phyloP scores from a whole-genome alignment of 2,888 invertebrate genomes.

The Tanypteryx hageni region DNA sequence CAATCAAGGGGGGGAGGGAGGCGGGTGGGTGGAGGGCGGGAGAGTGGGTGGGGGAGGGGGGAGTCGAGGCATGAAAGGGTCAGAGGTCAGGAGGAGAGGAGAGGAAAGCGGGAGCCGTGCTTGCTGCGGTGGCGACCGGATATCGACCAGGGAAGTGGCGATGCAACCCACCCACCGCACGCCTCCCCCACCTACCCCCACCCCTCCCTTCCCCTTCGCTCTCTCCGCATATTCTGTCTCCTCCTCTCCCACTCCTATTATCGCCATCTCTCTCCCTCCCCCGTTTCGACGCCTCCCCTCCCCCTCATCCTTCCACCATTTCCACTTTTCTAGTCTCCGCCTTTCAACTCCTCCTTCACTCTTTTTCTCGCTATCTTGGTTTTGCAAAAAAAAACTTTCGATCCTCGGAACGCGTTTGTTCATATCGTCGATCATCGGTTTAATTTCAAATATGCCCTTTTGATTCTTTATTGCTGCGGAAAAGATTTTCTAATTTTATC shows the following conservation, averaged over 20 bases:
- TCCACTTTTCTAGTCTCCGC: too few species aligned
- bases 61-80: conserved; percentile 30
- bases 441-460: too few species aligned
- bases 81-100: conserved; percentile 49
- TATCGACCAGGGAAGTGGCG: conserved; percentile 62
- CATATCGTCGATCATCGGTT: too few species aligned
- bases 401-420: too few species aligned
- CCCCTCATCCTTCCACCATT: too few species aligned
- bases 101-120: neutral
- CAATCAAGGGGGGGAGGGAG: neutral
- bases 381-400: too few species aligned
- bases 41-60: neutral
- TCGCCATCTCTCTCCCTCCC: too few species aligned
- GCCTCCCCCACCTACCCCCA: neutral
- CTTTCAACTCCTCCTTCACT: too few species aligned
- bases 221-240: neutral
- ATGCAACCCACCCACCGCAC: conserved; percentile 34
- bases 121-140: conserved; percentile 63
- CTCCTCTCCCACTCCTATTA: neutral
- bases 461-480: too few species aligned
- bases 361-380: too few species aligned
- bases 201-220: neutral
- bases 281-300: too few species aligned
- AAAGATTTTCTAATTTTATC: too few species aligned
- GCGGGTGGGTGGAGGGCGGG: neutral